phyloP scores from a whole-genome alignment of 2,113 vertebrate genomes.

The Peromyscus leucopus region DNA sequence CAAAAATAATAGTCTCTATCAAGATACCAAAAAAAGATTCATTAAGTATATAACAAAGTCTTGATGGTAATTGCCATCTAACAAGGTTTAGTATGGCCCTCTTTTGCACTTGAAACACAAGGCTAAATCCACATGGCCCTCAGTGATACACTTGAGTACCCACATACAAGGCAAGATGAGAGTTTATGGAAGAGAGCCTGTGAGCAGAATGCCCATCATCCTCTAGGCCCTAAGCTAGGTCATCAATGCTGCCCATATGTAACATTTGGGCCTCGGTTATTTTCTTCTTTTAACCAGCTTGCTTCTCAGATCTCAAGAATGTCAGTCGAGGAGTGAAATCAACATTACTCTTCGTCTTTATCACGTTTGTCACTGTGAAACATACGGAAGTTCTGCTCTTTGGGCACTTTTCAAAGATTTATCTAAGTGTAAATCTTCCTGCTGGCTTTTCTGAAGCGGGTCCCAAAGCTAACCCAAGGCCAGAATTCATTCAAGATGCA shows the following conservation, averaged over 20 bases:
- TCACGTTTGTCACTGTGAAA: slow-evolving; percentile 57
- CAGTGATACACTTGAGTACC: background rate
- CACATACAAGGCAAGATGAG: background rate
- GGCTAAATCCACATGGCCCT: background rate
- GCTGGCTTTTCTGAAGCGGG: slow-evolving; percentile 63
- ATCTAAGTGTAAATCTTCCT: slow-evolving; percentile 49
- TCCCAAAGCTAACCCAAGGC: slow-evolving; percentile 36
- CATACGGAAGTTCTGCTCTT: slow-evolving; percentile 12
- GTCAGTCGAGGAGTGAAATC: slow-evolving; percentile 19
- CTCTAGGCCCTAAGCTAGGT: background rate
- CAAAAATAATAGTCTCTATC: background rate
- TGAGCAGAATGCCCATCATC: background rate
- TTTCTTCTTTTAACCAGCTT: background rate
- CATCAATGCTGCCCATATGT: background rate
- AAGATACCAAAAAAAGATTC: slow-evolving; percentile 16
- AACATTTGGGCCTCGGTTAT: background rate
- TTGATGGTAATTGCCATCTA: slow-evolving; percentile 1
- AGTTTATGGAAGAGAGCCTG: background rate
- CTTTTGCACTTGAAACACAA: slow-evolving; percentile 17
- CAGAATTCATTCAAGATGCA: slow-evolving; percentile 75
- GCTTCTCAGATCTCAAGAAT: slow-evolving; percentile 44
- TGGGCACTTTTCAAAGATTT: slow-evolving; percentile 55
- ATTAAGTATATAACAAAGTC: background rate
- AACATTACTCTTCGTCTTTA: slow-evolving; percentile 3
- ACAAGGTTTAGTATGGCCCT: background rate